These are phyloP conservation scores for Chrysolina oricalcia DNA, from an alignment of 2,888 invertebrate species.

Conservation along the genomic window DNA sequence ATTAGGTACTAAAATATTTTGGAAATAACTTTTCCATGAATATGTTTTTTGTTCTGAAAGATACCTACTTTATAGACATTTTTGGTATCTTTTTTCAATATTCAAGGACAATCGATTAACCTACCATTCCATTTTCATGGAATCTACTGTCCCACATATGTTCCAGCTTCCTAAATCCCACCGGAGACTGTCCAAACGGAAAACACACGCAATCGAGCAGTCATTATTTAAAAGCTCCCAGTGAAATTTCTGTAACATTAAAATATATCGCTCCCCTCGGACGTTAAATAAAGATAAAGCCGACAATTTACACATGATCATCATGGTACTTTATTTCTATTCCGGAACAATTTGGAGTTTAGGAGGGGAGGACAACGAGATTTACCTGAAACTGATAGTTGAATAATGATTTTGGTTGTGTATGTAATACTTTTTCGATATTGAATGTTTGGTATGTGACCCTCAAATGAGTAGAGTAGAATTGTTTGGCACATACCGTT, in stretches of 20 bases:
- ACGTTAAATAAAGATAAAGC: constrained; percentile 5
- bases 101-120: no score
- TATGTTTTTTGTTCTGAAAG: no score
- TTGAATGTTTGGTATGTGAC: no score
- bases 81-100: no score
- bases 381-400: background rate
- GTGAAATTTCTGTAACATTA: constrained; percentile 1
- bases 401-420: no score
- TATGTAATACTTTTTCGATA: no score
- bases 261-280: background rate
- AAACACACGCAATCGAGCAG: constrained; percentile 9
- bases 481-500: no score
- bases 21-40: no score
- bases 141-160: background rate
- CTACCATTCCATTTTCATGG: background rate
- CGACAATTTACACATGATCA: constrained; percentile 17
- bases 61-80: no score
- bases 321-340: background rate
- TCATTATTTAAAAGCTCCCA: constrained; percentile 6
- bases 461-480: no score
- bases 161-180: background rate
- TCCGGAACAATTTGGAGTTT: background rate
- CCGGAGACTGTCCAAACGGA: background rate
- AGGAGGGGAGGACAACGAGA: background rate
- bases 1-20: no score